Conservation (phyloP, 2,797 vertebrate genomes). For the Heliangelus exortis region DNA sequence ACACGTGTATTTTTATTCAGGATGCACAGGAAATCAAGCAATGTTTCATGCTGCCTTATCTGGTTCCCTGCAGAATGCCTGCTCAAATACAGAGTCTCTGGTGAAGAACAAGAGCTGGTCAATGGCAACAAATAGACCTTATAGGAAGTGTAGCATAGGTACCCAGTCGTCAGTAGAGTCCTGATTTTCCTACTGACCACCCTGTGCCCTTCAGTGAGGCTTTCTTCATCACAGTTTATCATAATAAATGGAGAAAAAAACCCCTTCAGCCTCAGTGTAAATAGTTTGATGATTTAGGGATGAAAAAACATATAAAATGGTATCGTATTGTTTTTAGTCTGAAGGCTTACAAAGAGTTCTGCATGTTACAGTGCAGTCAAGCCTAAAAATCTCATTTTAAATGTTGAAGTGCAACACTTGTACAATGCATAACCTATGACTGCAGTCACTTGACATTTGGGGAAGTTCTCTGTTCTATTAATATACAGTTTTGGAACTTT, state of each 20-base stretch:
- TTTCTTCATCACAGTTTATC: background rate
- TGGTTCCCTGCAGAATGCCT: background rate
- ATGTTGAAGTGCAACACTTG: background rate
- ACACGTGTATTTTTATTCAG: background rate
- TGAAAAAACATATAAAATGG: background rate
- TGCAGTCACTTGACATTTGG: background rate
- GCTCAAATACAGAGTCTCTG: background rate
- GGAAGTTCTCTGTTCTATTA: background rate
- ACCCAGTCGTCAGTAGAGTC: background rate
- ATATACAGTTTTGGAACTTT: background rate
- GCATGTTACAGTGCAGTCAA: background rate
- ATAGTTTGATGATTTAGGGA: background rate
- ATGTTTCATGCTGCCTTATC: background rate
- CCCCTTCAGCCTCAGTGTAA: background rate
- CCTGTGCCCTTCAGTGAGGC: background rate
- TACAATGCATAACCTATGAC: background rate
- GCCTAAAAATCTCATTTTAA: constrained; percentile 7
- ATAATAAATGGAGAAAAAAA: background rate
- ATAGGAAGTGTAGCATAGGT: background rate
- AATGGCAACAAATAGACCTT: background rate
- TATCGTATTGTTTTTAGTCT: background rate
- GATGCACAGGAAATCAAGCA: background rate
- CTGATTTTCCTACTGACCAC: background rate
- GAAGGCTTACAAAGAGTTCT: background rate
- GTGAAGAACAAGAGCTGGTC: background rate